These are phyloP conservation scores for Pyrocephalus nanus DNA, from an alignment of 2,797 vertebrate species.

Conservation along the genomic window DNA sequence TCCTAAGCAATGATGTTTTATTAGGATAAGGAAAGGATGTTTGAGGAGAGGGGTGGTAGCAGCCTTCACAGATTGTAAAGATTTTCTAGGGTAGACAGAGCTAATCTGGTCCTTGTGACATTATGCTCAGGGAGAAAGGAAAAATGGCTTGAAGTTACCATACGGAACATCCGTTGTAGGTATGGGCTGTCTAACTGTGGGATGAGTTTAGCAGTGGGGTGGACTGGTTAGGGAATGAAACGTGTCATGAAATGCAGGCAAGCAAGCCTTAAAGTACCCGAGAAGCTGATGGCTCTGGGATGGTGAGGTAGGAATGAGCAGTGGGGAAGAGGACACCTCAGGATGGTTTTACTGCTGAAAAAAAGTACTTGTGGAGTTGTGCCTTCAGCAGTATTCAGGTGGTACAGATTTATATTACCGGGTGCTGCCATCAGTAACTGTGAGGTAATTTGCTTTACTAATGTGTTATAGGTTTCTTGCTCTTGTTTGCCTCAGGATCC, in stretches of 20 bases:
- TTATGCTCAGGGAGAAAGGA: neutral
- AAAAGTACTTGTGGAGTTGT: neutral
- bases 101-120: neutral
- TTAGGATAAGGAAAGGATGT: neutral
- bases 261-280: neutral
- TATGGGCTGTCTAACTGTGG: neutral
- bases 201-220: neutral
- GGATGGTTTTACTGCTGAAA: neutral
- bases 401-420: neutral
- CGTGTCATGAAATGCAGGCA: neutral
- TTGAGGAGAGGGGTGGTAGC: neutral
- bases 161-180: neutral
- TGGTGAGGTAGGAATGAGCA: neutral
- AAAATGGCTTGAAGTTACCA: neutral
- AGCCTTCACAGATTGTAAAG: neutral
- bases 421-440: neutral
- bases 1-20: neutral
- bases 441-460: neutral
- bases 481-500: neutral
- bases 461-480: neutral
- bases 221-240: neutral
- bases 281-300: neutral
- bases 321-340: neutral
- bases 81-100: neutral
- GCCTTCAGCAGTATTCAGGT: neutral